Conservation (phyloP, 2,888 invertebrate species). For the Hirtodrosophila confusa region DNA sequence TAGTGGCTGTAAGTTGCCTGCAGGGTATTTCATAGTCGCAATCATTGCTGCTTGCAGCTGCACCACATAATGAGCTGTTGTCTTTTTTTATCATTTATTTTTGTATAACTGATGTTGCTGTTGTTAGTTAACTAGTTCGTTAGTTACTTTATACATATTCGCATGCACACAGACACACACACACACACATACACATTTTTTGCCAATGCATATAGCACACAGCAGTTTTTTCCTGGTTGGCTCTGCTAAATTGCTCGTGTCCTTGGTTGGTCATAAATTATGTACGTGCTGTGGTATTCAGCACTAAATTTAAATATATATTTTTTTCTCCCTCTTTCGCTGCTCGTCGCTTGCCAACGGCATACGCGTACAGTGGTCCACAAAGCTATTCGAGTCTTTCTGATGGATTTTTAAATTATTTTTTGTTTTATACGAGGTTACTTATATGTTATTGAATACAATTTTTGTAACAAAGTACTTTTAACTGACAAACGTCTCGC, state of each 20-base stretch:
- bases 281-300: slow-evolving; percentile 81
- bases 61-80: slow-evolving; percentile 40
- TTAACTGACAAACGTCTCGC: no score
- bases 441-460: no score
- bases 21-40: slow-evolving; percentile 21
- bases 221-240: slow-evolving; percentile 54
- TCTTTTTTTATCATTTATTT: slow-evolving; percentile 22
- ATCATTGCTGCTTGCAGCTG: not conserved
- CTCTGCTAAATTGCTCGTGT: slow-evolving; percentile 79
- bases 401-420: no score
- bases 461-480: no score
- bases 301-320: slow-evolving; percentile 79
- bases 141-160: slow-evolving; percentile 45
- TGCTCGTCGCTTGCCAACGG: slow-evolving; percentile 19
- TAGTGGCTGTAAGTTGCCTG: slow-evolving; percentile 4
- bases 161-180: slow-evolving; percentile 16
- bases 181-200: slow-evolving; percentile 30
- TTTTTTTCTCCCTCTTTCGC: slow-evolving; percentile 19
- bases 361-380: slow-evolving; percentile 6
- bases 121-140: slow-evolving; percentile 67
- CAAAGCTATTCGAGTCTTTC: no score
- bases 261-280: slow-evolving; percentile 80
- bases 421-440: no score
- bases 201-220: slow-evolving; percentile 12
- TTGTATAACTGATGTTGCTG: slow-evolving; percentile 23